Base-by-base conservation (phyloP, 2,797 vertebrate species). In the Neosilurus mollespiculum region DNA sequence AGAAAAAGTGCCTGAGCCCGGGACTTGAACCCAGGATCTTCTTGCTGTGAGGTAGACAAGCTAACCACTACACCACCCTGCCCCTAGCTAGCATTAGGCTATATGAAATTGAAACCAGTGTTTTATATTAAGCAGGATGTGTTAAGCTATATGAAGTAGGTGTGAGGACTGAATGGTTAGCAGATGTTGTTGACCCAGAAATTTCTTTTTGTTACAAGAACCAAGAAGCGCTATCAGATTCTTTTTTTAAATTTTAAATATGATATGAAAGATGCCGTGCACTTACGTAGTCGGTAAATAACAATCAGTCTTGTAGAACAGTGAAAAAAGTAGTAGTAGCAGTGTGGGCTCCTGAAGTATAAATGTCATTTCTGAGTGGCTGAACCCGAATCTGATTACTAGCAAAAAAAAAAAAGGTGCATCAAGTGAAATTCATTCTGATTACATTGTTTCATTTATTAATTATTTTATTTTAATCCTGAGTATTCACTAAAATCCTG, bases 321-420 rank as follows among this genome's bases (percentile, higher is more conserved):
- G 58, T 34, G 7, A 43, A 30, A 30, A 30, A 30, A 30, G 30
- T 30, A 30, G 30, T 30, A 30, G 30, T 30, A 30, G 30, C 30
- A 30, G 30, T 30, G 30, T 30, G 73, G 20, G 56, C n/a, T 77
- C 3, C 1, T 61, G 18, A 77, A 43, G 56, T 37, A 22, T 34
- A 77, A 77, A 77, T 77, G 73, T 61, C 56, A 77, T 20, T 43
- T 34, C 54, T 76, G 73, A 76, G 59, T 76, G 61, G 56, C 30
- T 10, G 11, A 8, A 59, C 18, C 56, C 3, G 11, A 59, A 61
- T 76, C 56, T 61, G 20, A 77, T 77, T 61, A 15, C 59, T 61
- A 77, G 22, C 73, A 76, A 77, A 14, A 22, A 76, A 12, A 9
- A 11, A 18, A 16, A 18, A 30, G 9, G 15, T 37, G 65, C 9